Conservation (phyloP, 2,888 invertebrate species). For the Plebejus melissa region DNA sequence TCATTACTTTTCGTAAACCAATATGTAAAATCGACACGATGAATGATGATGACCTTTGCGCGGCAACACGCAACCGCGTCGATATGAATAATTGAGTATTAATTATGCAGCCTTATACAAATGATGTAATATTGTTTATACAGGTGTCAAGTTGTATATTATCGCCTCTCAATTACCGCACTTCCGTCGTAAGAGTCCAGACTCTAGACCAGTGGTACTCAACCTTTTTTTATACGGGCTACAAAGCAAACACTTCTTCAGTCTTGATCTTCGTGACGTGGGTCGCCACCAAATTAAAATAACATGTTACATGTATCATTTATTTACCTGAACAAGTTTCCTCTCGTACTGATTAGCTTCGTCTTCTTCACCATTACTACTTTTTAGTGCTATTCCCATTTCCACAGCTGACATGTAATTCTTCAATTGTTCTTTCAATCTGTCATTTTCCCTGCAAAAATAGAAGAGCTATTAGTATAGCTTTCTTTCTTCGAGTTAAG, state of each 20-base stretch:
- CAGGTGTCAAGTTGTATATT: not conserved
- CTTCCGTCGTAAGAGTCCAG: not conserved
- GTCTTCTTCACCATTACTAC: conserved; percentile 73
- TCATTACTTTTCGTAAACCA: too few relatives aligned
- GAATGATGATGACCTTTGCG: too few relatives aligned
- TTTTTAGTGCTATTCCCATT: conserved; percentile 88
- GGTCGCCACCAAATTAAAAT: too few relatives aligned
- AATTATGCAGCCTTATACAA: too few relatives aligned
- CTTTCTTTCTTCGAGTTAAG: not conserved
- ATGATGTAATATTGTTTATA: not conserved
- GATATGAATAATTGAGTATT: too few relatives aligned
- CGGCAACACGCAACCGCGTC: too few relatives aligned
- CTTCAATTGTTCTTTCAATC: conserved; percentile 89
- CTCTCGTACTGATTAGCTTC: conserved; percentile 90
- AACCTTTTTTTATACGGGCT: too few relatives aligned
- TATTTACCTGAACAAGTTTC: conserved; percentile 88
- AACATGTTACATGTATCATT: not conserved
- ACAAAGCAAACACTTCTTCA: too few relatives aligned
- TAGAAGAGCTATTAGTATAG: not conserved
- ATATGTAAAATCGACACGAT: too few relatives aligned
- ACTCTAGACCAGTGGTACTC: too few relatives aligned
- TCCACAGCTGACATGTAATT: conserved; percentile 94
- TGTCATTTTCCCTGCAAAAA: conserved; percentile 86
- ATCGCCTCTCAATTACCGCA: not conserved
- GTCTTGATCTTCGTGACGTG: too few relatives aligned